Base-by-base conservation (phyloP, 1,140 invertebrate genomes). In the Ceratitis capitata region DNA sequence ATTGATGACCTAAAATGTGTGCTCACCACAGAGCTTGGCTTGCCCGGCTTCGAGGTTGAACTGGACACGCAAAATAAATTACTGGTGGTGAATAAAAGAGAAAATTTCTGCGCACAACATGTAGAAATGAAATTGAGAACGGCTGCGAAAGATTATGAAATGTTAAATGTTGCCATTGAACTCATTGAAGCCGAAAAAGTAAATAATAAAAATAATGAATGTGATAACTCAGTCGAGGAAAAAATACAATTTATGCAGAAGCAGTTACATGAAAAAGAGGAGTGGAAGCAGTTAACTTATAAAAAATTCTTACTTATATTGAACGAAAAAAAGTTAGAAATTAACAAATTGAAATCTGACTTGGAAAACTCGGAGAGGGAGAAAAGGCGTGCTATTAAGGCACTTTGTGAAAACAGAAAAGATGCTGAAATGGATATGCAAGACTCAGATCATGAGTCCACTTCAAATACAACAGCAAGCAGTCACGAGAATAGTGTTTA, bases 131-230 rank as follows among this genome's bases (percentile, higher is more conserved):
- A 78, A 16, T 26, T 78, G 10, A 45, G 9, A 10, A 39, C 42
- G 26, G 69, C 69, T 56, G 49, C 51, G n/a, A 83, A 83, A 35
- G 42, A 10, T n/a, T 58, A 83, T 83, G 53, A 83, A 53, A 83
- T 58, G 53, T 16, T 61, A 26, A 42, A 84, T 5, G 19, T 84
- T 56, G 56, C 53, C 19, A n/a, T 84, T 12, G 26, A n/a, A n/a
- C n/a, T n/a, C n/a, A n/a, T n/a, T n/a, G n/a, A n/a, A n/a, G n/a
- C n/a, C n/a, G n/a, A 53, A n/a, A 64, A 35, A 7, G 64, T 64
- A 12, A 19, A 61, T 6, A 35, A 58, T 23, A 14, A 39, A 4
- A 26, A 35, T 3, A 16, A 2, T 19, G 35, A 29, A 56, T 39
- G 16, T 47, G 47, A 53, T 23, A 42, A n/a, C 12, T n/a, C 23